These are phyloP conservation scores for Coturnix japonica DNA, from an alignment of 2,113 vertebrate species.

Conservation along the genomic window DNA sequence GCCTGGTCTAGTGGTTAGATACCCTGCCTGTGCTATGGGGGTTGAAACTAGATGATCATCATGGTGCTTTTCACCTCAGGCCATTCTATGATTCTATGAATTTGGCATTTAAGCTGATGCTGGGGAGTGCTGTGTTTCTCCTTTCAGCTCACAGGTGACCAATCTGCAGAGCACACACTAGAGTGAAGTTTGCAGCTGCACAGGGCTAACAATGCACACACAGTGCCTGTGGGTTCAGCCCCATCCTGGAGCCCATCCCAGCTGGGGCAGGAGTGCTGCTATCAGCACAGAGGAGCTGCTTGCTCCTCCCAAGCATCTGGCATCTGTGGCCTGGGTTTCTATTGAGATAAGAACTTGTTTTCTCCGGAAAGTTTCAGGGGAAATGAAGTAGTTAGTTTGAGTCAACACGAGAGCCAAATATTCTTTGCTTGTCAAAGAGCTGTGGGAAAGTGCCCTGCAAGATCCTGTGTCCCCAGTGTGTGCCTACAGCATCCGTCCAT, in stretches of 20 bases:
- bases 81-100: background rate
- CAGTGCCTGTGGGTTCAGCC: background rate
- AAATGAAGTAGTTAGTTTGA: background rate
- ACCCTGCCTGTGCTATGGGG: too few species aligned
- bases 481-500: background rate
- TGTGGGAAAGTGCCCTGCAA: background rate
- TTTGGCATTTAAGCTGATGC: background rate
- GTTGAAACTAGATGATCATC: too few species aligned
- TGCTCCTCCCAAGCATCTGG: background rate
- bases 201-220: rapidly evolving
- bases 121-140: background rate
- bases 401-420: background rate
- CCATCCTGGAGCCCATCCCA: background rate
- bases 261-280: background rate
- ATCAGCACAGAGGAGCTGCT: background rate
- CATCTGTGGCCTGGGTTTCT: background rate
- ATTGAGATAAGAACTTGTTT: background rate
- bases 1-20: too few species aligned
- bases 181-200: background rate
- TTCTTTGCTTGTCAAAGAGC: background rate
- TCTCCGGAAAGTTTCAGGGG: constrained; percentile 23
- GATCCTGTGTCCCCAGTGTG: background rate
- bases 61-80: too few species aligned
- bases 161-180: background rate
- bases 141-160: background rate